These are phyloP conservation scores for Frankliniella intonsa DNA, from an alignment of 2,888 invertebrate species.

Conservation along the genomic window DNA sequence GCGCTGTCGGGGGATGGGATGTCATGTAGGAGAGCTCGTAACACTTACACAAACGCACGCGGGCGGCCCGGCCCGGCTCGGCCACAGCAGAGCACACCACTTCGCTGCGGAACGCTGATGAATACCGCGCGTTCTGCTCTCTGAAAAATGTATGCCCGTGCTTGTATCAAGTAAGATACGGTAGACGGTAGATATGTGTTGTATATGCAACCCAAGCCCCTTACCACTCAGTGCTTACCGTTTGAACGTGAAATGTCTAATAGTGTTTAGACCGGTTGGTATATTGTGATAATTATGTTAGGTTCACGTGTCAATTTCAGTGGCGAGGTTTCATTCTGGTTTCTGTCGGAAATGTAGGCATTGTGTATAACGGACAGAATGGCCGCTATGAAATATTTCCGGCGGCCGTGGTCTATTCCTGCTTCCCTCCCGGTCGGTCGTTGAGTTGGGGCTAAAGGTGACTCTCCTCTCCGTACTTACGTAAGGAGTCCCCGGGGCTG, in stretches of 20 bases:
- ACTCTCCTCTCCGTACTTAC: neutral
- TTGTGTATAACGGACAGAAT: no score
- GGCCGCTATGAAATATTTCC: neutral
- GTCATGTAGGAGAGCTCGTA: slow-evolving; percentile 3
- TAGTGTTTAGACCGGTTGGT: no score
- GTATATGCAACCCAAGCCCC: neutral
- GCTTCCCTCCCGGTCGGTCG: neutral
- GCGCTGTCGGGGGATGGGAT: neutral
- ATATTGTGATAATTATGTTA: no score
- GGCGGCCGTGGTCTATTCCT: neutral
- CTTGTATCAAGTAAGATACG: neutral
- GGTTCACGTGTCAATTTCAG: no score
- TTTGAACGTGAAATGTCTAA: no score
- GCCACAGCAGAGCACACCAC: neutral
- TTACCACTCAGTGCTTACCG: neutral
- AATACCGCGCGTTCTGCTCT: neutral
- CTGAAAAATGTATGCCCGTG: neutral
- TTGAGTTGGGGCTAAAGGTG: neutral
- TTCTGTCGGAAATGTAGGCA: no score
- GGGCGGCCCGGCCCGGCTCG: neutral
- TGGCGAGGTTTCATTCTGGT: no score
- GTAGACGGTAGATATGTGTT: no score
- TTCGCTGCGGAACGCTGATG: neutral
- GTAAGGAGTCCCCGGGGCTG: neutral
- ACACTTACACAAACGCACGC: neutral